These are phyloP conservation scores for Camponotus floridanus DNA, from an alignment of 1,140 invertebrate genomes.

Conservation along the genomic window DNA sequence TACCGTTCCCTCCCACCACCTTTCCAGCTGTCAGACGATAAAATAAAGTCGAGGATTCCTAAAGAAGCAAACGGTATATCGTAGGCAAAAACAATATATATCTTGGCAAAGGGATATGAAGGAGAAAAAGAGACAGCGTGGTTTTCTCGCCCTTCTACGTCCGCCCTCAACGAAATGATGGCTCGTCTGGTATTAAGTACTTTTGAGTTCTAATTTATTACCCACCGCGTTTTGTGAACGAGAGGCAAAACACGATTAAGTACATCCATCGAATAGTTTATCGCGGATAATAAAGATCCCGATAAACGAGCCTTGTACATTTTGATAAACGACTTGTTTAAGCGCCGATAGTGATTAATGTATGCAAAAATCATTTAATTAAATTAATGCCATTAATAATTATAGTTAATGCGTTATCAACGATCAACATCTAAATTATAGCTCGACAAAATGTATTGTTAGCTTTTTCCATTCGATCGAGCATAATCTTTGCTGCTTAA, in stretches of 20 bases:
- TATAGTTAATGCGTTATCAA: neutral
- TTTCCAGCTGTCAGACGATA: neutral
- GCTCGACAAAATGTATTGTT: neutral
- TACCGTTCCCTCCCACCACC: neutral
- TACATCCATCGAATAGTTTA: neutral
- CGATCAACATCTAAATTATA: neutral
- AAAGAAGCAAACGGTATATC: neutral
- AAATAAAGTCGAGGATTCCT: slow-evolving; percentile 42
- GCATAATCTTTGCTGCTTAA: slow-evolving; percentile 6
- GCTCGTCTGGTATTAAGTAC: slow-evolving; percentile 7
- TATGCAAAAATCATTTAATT: slow-evolving; percentile 20
- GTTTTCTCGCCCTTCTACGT: neutral
- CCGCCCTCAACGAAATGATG: slow-evolving; percentile 6
- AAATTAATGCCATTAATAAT: slow-evolving; percentile 19
- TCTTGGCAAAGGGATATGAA: neutral
- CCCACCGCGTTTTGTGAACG: neutral
- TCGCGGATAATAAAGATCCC: neutral
- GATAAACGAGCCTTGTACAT: neutral
- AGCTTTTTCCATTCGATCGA: neutral
- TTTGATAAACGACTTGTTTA: neutral
- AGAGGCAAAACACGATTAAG: neutral
- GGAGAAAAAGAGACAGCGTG: no score
- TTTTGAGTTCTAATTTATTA: slow-evolving; percentile 25
- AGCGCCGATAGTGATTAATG: neutral
- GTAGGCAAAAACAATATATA: slow-evolving; percentile 34